Base-by-base conservation (phyloP, 1,140 invertebrate genomes). In the Drosophila micromelanica region DNA sequence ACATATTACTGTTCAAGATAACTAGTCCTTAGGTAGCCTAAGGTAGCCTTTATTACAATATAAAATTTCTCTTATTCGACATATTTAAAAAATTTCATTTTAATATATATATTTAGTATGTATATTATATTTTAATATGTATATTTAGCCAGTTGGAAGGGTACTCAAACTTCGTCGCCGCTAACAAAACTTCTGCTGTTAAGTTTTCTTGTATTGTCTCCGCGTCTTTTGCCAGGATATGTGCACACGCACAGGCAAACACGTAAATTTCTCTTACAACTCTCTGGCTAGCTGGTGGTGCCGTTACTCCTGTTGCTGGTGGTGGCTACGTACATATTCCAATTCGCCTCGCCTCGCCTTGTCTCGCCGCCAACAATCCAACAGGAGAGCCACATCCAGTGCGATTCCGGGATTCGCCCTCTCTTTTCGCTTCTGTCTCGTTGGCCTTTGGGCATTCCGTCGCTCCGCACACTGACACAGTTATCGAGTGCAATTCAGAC, bases 401-500 rank as follows among this genome's bases (percentile, higher is more conserved):
- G 37, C 13, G 54, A 45, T 30, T 40, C 52, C 20, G 9, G 32
- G 40, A 43, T 35, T 55, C 27, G 45, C 55, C 5, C 32, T 27
- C 9, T 38, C 51, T 17, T n/a, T 46, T 12, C 32, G 8, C 32
- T 6, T 35, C 32, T 35, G 32, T 30, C 3, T 11, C 23, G 5
- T 30, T 59, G 38, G 12, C 8, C 20, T 40, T 32, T 45, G 65
- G 73, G 80, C 69, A 90, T 90, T 90, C 85, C 86, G 62, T 51
- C 52, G 81, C 74, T 78, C 75, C 72, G 60, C 51, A 70, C 62
- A 46, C 73, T 91, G 90, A 91, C 90, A 91, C 90, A 91, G 90
- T 91, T 91, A 90, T 90, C 76, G 84, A 86, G 82, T 91, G 90
- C 82, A 91, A 89, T 91, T 77, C 90, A 76, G 65, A 76, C 80